Percentiles rank a stretch among this genome's conserved stretches.
Conservation (phyloP, 2,113 vertebrate species). For the Thamnaconus septentrionalis region DNA sequence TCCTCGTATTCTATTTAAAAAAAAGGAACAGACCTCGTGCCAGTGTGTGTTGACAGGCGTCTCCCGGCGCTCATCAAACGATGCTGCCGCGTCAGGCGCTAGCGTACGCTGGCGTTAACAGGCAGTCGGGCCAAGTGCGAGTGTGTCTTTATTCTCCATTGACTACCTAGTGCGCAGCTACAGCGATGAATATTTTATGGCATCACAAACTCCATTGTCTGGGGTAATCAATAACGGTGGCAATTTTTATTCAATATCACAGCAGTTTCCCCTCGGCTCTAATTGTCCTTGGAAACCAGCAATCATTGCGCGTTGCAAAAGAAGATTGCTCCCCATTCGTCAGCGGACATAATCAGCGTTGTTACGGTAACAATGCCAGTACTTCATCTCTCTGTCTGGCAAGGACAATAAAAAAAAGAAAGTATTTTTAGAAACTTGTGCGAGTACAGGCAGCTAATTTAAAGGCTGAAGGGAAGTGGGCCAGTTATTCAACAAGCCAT, state of each 20-base stretch:
- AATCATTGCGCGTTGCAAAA: slow-evolving; percentile 18
- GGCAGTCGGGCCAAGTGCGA: too few relatives aligned
- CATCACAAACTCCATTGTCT: slow-evolving; percentile 1
- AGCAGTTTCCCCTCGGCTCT: slow-evolving; percentile 42
- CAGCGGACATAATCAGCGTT: slow-evolving; percentile 43
- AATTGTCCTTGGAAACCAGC: slow-evolving; percentile 60
- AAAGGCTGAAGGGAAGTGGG: neutral
- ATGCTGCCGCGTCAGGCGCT: too few relatives aligned
- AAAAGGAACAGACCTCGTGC: too few relatives aligned
- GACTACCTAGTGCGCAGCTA: too few relatives aligned
- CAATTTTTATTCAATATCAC: slow-evolving; percentile 40
- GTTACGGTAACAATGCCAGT: slow-evolving; percentile 25
- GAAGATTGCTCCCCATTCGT: slow-evolving; percentile 44
- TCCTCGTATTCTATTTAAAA: too few relatives aligned
- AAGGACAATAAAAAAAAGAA: slow-evolving; percentile 29
- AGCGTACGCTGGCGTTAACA: too few relatives aligned
- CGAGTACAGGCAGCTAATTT: slow-evolving; percentile 16
- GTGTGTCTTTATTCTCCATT: too few relatives aligned
- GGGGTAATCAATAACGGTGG: slow-evolving; percentile 36
- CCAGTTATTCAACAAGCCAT: too few relatives aligned
- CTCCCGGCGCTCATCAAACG: too few relatives aligned
- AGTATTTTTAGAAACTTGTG: slow-evolving; percentile 31
- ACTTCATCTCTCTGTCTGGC: too few relatives aligned
- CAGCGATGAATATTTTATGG: too few relatives aligned
- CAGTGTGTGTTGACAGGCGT: too few relatives aligned